Conservation (phyloP, 2,113 vertebrate genomes). For the Pavo muticus region DNA sequence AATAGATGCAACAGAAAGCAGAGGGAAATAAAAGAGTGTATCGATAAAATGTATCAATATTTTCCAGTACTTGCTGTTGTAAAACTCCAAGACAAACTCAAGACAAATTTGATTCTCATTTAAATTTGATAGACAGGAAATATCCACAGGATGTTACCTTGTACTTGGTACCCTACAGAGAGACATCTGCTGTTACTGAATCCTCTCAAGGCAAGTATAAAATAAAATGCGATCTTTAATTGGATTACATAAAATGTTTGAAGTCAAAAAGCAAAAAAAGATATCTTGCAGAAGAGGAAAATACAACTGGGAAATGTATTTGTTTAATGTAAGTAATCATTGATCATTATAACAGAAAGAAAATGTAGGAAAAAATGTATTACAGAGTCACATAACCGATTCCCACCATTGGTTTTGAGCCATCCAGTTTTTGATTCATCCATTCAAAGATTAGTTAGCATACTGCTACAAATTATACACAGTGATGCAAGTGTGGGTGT, state of each 20-base stretch:
- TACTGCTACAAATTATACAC: neutral
- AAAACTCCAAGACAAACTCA: neutral
- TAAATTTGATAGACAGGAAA: neutral
- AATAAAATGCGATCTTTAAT: neutral
- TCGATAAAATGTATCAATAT: neutral
- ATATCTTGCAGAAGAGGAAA: neutral
- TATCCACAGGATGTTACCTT: neutral
- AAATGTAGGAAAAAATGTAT: neutral
- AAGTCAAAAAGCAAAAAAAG: neutral
- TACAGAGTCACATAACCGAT: neutral
- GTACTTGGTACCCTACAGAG: rapidly evolving
- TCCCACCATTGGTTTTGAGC: neutral
- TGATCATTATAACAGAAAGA: neutral
- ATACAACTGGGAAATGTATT: neutral
- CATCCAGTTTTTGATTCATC: neutral
- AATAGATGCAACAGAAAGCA: neutral
- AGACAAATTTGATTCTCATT: neutral
- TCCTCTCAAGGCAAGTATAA: neutral
- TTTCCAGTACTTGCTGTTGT: neutral
- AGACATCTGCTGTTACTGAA: neutral
- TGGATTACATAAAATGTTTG: neutral
- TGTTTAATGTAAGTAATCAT: neutral
- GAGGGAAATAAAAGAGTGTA: neutral
- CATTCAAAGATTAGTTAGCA: neutral
- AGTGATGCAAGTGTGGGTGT: neutral